These are phyloP conservation scores for Amblyjoppa proteus DNA, from an alignment of 2,888 invertebrate species.

Conservation along the genomic window DNA sequence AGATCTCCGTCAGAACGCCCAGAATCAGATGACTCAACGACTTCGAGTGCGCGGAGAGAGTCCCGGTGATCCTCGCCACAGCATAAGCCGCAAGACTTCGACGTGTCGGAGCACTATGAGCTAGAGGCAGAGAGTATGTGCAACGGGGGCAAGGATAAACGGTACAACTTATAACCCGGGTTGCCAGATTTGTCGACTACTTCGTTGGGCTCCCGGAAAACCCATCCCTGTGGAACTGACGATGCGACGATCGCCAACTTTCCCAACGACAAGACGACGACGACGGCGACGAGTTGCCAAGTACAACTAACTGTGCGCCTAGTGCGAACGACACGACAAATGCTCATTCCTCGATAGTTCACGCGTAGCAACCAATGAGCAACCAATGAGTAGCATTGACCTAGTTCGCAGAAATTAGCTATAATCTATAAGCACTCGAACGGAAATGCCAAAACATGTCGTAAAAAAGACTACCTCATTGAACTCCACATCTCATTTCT, in stretches of 20 bases:
- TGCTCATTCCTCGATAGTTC: neutral
- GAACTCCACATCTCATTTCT: neutral
- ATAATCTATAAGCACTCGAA: neutral
- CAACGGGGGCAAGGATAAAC: slow-evolving; percentile 22
- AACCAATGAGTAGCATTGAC: no score
- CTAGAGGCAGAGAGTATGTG: slow-evolving; percentile 3
- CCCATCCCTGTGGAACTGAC: neutral
- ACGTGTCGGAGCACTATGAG: slow-evolving; percentile 15
- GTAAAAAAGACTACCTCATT: neutral
- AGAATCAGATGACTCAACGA: slow-evolving; percentile 42
- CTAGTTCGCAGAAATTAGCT: neutral
- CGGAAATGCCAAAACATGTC: neutral
- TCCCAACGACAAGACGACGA: neutral
- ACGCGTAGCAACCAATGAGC: neutral
- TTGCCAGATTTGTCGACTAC: slow-evolving; percentile 33
- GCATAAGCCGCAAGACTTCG: slow-evolving; percentile 27
- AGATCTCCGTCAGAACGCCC: slow-evolving; percentile 27
- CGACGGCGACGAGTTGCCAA: slow-evolving; percentile 2
- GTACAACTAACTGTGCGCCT: neutral
- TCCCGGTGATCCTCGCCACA: slow-evolving; percentile 31
- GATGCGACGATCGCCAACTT: slow-evolving; percentile 13
- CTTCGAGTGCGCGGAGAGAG: slow-evolving; percentile 29
- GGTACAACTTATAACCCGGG: slow-evolving; percentile 24
- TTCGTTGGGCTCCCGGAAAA: neutral
- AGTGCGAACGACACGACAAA: neutral